Base-by-base conservation (phyloP, 2,113 vertebrate genomes). In the Corythoichthys haematopterus region DNA sequence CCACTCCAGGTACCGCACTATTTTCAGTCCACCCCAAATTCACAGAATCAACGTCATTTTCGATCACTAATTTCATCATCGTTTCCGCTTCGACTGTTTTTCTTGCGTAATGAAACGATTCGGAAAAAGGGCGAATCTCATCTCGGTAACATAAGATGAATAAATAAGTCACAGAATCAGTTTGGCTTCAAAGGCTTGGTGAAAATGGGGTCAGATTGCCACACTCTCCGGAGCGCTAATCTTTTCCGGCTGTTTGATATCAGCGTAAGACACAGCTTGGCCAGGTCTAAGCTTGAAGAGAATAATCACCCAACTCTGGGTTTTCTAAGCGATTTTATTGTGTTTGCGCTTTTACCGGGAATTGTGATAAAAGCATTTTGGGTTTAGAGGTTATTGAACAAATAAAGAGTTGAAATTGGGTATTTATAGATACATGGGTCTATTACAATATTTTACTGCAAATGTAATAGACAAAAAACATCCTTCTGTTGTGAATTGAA, bases 1-100 rank as follows among this genome's bases (percentile, higher is more conserved):
- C 89, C 52, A 72, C 84, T 61, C 81, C 93, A 89, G 96, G 95
- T 98, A 91, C 60, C 7, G n/a, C 11, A 12, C n/a, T 12, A 7
- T 62, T 10, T 2, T 6, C 20, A 9, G 15, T 14, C 14, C 37
- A 38, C 35, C 36, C 9, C 16, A 2, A 2, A 38, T 37, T 46
- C 45, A 46, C 4, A 46, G 13, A 50, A 50, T 2, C 14, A 4
- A 2, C 3, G 14, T 35, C 56, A 38, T n/a, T 69, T 48, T 57
- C 53, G 12, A 9, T 35, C 13, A 37, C 16, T 33, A 64, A 59
- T 64, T n/a, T 28, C 4, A 14, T 2, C 51, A 33, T 71, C 13
- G 57, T 52, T 35, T 16, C 9, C 51, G 2, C 8, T 65, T 33
- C 65, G 52, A 56, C 6, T 12, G 10, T 47, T 64, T 47, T 60